Evolutionary conservation across 2,113 vertebrate species (phyloP).

Genomic region (Chamaea fasciata): DNA sequence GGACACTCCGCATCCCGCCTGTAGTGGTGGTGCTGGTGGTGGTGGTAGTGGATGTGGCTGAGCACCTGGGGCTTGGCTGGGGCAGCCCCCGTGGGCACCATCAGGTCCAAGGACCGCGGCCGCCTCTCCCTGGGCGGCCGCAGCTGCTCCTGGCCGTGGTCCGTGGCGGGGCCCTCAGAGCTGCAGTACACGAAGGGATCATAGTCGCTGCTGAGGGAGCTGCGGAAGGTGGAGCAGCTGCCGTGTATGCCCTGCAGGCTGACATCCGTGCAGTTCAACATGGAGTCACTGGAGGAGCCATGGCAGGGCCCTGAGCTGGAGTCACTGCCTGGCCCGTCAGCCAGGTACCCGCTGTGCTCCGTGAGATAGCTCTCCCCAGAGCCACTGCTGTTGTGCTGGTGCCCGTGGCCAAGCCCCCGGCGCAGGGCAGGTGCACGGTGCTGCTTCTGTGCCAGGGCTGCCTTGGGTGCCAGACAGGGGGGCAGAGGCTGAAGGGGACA

Average conservation of each 20-base stretch:
- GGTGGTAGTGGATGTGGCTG: constrained; percentile 91
- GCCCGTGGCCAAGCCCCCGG: constrained; percentile 39
- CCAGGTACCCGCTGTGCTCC: constrained; percentile 90
- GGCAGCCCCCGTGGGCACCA: constrained; percentile 65
- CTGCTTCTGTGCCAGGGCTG: constrained; percentile 62
- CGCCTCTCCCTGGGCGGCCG: constrained; percentile 59
- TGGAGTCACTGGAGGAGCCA: constrained; percentile 94
- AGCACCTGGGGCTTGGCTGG: constrained; percentile 78
- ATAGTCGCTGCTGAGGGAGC: constrained; percentile 95
- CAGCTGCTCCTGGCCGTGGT: constrained; percentile 17
- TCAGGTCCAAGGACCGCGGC: constrained; percentile 84
- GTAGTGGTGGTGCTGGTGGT: constrained; percentile 94
- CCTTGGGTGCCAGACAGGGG: constrained; percentile 64
- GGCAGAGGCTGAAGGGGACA: constrained; percentile 71
- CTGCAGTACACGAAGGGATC: constrained; percentile 89
- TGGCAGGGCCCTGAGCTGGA: constrained; percentile 96
- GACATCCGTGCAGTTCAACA: constrained; percentile 92
- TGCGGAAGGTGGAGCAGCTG: constrained; percentile 95
- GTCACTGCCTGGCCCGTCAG: constrained; percentile 92
- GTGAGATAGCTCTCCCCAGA: constrained; percentile 90
- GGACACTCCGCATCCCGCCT: constrained; percentile 62
- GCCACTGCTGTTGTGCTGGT: constrained; percentile 84
- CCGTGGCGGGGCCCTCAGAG: background rate
- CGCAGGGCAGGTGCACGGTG: background rate
- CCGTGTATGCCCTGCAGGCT: constrained; percentile 93